phyloP scores from a whole-genome alignment of 2,888 invertebrate species.

The Sphinx pinastri region DNA sequence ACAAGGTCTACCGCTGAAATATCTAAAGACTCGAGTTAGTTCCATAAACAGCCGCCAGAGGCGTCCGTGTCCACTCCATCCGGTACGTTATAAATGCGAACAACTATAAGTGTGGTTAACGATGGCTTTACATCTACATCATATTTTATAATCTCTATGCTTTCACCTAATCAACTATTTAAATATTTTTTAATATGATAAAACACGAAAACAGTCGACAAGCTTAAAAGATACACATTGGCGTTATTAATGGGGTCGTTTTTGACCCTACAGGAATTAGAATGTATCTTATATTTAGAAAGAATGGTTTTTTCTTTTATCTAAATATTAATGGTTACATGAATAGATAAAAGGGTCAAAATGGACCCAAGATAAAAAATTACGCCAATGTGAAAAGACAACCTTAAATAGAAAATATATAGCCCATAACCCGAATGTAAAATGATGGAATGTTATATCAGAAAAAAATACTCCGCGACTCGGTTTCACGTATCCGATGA shows the following conservation, averaged over 20 bases:
- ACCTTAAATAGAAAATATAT: slow-evolving; percentile 26
- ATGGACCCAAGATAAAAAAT: background rate
- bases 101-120: slow-evolving; percentile 6
- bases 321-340: no score
- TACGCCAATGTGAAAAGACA: background rate
- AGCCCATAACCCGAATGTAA: slow-evolving; percentile 27
- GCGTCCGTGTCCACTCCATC: background rate
- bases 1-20: no score
- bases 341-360: background rate
- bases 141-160: slow-evolving; percentile 9
- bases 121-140: background rate
- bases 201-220: slow-evolving; percentile 7
- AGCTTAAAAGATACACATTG: slow-evolving; percentile 1
- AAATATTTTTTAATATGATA: slow-evolving; percentile 5
- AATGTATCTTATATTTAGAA: no score
- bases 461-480: slow-evolving; percentile 18
- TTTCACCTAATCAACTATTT: background rate
- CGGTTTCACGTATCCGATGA: background rate
- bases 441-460: slow-evolving; percentile 31
- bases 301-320: no score
- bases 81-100: background rate
- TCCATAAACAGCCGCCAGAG: background rate
- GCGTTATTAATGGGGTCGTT: background rate
- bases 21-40: background rate
- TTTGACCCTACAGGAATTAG: background rate